A percentile compares a stretch with the other conserved stretches of the same genome.
These are phyloP conservation scores for Porites rus DNA, from an alignment of 92 coral and sea anemone species.

Conservation along the genomic window DNA sequence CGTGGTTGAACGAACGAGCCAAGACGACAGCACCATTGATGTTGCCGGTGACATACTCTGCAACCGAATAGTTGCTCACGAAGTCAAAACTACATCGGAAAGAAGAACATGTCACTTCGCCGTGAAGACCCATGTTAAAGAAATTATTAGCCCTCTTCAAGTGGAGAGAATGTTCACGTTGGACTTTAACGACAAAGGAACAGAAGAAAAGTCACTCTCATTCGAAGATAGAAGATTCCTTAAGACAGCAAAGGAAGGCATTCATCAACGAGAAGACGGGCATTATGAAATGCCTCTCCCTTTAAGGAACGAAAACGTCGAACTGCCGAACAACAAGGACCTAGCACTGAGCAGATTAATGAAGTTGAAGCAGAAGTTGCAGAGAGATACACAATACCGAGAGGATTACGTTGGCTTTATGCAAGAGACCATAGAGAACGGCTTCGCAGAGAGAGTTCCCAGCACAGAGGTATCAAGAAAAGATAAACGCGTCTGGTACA, in stretches of 20 bases:
- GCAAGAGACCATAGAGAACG: slow-evolving; percentile 5
- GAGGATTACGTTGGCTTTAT: slow-evolving; percentile 12
- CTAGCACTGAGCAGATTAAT: slow-evolving; percentile 43
- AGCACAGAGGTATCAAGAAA: background rate
- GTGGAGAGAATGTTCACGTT: slow-evolving; percentile 42
- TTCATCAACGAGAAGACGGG: slow-evolving; percentile 43
- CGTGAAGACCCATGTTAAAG: slow-evolving; percentile 45
- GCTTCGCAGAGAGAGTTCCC: slow-evolving; percentile 5
- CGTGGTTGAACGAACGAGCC: slow-evolving; percentile 3
- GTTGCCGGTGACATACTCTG: slow-evolving; percentile 9
- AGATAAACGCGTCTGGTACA: slow-evolving; percentile 19
- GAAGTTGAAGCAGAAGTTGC: slow-evolving; percentile 32
- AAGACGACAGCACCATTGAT: slow-evolving; percentile 4
- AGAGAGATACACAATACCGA: slow-evolving; percentile 34
- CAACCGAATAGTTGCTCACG: slow-evolving; percentile 27
- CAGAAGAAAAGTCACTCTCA: slow-evolving; percentile 56
- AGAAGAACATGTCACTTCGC: slow-evolving; percentile 39
- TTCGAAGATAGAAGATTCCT: slow-evolving; percentile 61
- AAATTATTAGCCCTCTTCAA: slow-evolving; percentile 41
- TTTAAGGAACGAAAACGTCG: slow-evolving; percentile 2
- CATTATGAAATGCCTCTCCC: slow-evolving; percentile 73
- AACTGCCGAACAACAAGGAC: slow-evolving; percentile 47
- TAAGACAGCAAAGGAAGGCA: slow-evolving; percentile 46
- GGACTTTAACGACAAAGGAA: slow-evolving; percentile 42
- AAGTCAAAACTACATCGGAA: slow-evolving; percentile 24